Conservation (phyloP, 2,888 invertebrate genomes). For the Orgyia antiqua region DNA sequence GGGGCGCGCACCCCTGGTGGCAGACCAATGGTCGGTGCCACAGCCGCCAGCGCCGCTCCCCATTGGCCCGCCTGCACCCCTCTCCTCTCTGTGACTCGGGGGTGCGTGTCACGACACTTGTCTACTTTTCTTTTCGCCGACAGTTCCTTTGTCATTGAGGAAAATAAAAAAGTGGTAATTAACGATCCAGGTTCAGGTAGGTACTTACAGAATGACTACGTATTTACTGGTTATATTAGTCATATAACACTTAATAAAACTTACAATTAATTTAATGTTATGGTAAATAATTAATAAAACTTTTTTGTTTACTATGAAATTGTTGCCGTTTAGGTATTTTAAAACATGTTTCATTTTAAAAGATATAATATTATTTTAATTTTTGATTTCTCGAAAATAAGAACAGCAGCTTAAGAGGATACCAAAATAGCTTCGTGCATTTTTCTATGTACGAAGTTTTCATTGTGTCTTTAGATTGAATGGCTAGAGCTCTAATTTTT, state of each 20-base stretch:
- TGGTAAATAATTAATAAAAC: not conserved
- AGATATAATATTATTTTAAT: too few relatives aligned
- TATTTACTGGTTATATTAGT: conserved; percentile 32
- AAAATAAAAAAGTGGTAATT: conserved; percentile 79
- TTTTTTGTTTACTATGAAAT: too few relatives aligned
- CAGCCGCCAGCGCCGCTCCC: conserved; percentile 39
- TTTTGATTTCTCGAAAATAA: too few relatives aligned
- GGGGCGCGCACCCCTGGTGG: conserved; percentile 62
- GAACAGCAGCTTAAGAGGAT: too few relatives aligned
- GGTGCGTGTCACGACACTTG: conserved; percentile 77
- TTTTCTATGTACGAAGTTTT: too few relatives aligned
- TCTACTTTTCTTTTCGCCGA: conserved; percentile 79
- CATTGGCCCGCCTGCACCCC: conserved; percentile 45
- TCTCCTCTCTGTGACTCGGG: conserved; percentile 45
- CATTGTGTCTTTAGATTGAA: too few relatives aligned
- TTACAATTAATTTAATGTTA: not conserved
- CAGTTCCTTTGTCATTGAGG: conserved; percentile 78
- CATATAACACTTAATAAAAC: conserved; percentile 5
- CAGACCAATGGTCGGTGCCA: conserved; percentile 56
- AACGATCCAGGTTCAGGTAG: conserved; percentile 74
- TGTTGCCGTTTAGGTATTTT: too few relatives aligned
- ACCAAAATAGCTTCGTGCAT: too few relatives aligned
- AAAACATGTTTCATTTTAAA: too few relatives aligned
- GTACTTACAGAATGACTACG: conserved; percentile 68
- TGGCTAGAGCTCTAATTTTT: too few relatives aligned